Percentiles rank a stretch among this genome's conserved stretches.
Evolutionary conservation across 2,797 vertebrate genomes (phyloP).

Genomic region (Myotis daubentonii): DNA sequence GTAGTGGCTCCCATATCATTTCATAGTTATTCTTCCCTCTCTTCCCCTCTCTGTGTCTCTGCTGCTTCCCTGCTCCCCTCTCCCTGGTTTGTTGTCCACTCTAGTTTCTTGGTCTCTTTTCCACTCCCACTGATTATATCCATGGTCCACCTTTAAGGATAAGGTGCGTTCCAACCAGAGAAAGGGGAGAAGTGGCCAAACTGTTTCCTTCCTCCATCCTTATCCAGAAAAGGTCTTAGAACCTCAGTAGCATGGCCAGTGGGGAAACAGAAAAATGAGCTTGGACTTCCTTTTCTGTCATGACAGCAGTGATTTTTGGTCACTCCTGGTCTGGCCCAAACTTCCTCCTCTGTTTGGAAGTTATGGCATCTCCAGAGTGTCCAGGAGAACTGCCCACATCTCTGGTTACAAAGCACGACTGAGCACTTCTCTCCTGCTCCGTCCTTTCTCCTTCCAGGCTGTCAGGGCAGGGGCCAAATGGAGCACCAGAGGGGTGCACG

Average conservation of each 20-base stretch:
- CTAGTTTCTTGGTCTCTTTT: neutral
- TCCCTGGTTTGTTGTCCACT: neutral
- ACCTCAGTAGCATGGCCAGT: neutral
- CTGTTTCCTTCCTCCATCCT: neutral
- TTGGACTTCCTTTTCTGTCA: neutral
- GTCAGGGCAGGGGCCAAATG: neutral
- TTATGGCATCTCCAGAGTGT: neutral
- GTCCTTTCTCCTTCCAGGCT: neutral
- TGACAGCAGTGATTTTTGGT: neutral
- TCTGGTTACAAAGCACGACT: neutral
- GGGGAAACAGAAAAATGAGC: neutral
- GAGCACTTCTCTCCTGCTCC: neutral
- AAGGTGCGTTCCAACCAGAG: neutral
- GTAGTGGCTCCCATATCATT: neutral
- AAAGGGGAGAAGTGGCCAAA: neutral
- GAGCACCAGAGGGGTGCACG: neutral
- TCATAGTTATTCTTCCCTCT: neutral
- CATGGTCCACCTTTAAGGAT: neutral
- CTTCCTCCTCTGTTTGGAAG: constrained; percentile 37
- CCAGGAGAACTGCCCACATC: neutral
- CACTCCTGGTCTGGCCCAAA: neutral
- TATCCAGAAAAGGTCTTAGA: neutral
- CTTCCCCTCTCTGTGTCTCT: no score
- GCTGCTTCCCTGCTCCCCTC: accelerated
- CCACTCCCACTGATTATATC: neutral